Evolutionary conservation across 2,888 invertebrate species (phyloP).

Genomic region (Phymatocera aterrima): DNA sequence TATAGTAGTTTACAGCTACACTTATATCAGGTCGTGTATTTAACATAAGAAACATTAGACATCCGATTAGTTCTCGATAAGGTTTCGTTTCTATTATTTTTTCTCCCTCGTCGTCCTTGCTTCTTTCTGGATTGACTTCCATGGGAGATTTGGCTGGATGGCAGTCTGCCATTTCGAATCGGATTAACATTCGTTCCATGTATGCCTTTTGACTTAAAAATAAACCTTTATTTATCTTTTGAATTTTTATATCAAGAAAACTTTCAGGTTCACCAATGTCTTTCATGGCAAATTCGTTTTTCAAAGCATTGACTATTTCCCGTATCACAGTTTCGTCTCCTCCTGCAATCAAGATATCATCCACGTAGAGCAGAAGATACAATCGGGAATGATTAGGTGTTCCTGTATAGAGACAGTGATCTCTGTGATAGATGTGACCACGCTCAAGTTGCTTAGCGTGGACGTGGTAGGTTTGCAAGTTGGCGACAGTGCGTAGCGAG

Average conservation of each 20-base stretch:
- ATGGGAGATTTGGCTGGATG: slow-evolving; percentile 56
- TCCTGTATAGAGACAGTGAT: slow-evolving; percentile 4
- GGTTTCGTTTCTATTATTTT: slow-evolving; percentile 46
- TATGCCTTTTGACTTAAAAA: slow-evolving; percentile 56
- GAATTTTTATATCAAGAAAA: slow-evolving; percentile 60
- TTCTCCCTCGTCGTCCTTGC: slow-evolving; percentile 6
- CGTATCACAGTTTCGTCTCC: slow-evolving; percentile 50
- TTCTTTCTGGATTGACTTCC: slow-evolving; percentile 15
- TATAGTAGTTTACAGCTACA: slow-evolving; percentile 48
- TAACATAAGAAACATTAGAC: slow-evolving; percentile 53
- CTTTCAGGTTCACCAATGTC: slow-evolving; percentile 56
- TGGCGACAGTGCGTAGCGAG: too few species aligned
- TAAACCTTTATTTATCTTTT: slow-evolving; percentile 50
- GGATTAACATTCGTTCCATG: slow-evolving; percentile 54
- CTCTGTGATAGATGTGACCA: too few species aligned
- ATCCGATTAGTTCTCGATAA: slow-evolving; percentile 53
- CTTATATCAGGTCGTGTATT: slow-evolving; percentile 52
- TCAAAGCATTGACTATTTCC: slow-evolving; percentile 52
- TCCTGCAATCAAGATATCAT: slow-evolving; percentile 59
- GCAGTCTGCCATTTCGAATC: slow-evolving; percentile 59
- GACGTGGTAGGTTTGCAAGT: too few species aligned
- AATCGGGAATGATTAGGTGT: neutral
- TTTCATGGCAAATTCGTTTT: slow-evolving; percentile 57
- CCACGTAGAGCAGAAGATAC: slow-evolving; percentile 59
- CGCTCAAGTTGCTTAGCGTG: neutral